A percentile compares a stretch with the other conserved stretches of the same genome.
phyloP scores from a whole-genome alignment of 2,888 invertebrate genomes.

The Cryptophagus acutangulus region DNA sequence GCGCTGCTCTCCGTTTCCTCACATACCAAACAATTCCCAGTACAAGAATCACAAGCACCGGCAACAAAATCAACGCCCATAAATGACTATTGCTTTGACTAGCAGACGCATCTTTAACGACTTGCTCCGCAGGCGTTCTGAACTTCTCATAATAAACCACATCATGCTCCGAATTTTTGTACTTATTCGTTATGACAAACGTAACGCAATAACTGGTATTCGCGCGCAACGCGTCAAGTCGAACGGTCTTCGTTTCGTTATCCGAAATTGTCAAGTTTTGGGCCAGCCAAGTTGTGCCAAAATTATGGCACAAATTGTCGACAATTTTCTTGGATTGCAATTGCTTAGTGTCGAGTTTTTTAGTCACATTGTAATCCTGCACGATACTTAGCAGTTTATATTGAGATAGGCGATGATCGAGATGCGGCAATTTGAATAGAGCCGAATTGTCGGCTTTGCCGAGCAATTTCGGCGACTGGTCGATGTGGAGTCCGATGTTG shows the following conservation, averaged over 20 bases:
- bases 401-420: conserved; percentile 34
- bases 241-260: conserved; percentile 28
- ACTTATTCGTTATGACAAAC: conserved; percentile 38
- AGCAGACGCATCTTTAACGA: conserved; percentile 11
- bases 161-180: conserved; percentile 35
- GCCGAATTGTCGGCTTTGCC: conserved; percentile 30
- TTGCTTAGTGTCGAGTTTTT: conserved; percentile 22
- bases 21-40: conserved; percentile 32
- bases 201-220: conserved; percentile 40
- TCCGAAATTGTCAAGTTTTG: conserved; percentile 32
- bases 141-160: conserved; percentile 39
- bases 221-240: conserved; percentile 33
- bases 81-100: conserved; percentile 27
- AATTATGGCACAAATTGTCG: conserved; percentile 38
- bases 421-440: conserved; percentile 33
- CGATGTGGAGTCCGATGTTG: conserved; percentile 35
- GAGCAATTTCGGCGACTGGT: conserved; percentile 37
- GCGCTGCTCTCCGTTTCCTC: neutral
- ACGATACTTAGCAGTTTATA: conserved; percentile 36
- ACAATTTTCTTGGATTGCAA: conserved; percentile 28
- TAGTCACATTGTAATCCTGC: conserved; percentile 36
- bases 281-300: conserved; percentile 41
- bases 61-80: conserved; percentile 17
- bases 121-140: conserved; percentile 16
- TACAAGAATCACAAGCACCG: conserved; percentile 31